Base-by-base conservation (phyloP, 30 jellyfish, hydroid and myxozoan species). In the Sanderia malayensis region DNA sequence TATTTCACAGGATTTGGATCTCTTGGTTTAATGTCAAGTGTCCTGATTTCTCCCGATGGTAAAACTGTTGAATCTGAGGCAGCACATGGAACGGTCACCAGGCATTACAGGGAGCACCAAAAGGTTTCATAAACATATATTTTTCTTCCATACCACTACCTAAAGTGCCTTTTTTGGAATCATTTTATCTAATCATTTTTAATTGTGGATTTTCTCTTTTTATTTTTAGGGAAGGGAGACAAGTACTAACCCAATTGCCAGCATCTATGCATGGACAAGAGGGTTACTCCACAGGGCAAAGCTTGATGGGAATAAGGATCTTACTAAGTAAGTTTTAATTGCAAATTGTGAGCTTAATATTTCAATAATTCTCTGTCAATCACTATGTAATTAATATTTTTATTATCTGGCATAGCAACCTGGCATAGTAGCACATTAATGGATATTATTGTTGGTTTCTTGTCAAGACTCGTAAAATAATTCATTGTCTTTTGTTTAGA, bases 81-180 rank as follows among this genome's bases (percentile, higher is more conserved):
- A 27, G 99, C 99, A 18, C 99, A 93, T 47, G 99, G 99, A 26
- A 93, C 99, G 13, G 99, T 93, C 2, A 93, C 99, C 21, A 84
- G 99, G 31, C 99, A 93, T 80, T 93, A 79, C 95, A 62, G 99
- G 19, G 96, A 84, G 37, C 95, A 93, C 62, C 96, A 85, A 47
- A 79, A 83, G 94, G 94, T 82, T n/a, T n/a, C n/a, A n/a, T n/a
- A n/a, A n/a, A n/a, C n/a, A n/a, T n/a, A n/a, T n/a, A n/a, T n/a
- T n/a, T n/a, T n/a, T n/a, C n/a, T n/a, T n/a, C n/a, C n/a, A n/a
- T n/a, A n/a, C n/a, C n/a, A n/a, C n/a, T n/a, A n/a, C n/a, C n/a
- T n/a, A n/a, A n/a, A n/a, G n/a, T n/a, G n/a, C n/a, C n/a, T n/a
- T n/a, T n/a, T n/a, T n/a, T n/a, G n/a, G n/a, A n/a, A n/a, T n/a